Evolutionary conservation across 2,797 vertebrate genomes (phyloP), one percentile per base, ranked within the genome.

Genomic region (Hemitrygon akajei): DNA sequence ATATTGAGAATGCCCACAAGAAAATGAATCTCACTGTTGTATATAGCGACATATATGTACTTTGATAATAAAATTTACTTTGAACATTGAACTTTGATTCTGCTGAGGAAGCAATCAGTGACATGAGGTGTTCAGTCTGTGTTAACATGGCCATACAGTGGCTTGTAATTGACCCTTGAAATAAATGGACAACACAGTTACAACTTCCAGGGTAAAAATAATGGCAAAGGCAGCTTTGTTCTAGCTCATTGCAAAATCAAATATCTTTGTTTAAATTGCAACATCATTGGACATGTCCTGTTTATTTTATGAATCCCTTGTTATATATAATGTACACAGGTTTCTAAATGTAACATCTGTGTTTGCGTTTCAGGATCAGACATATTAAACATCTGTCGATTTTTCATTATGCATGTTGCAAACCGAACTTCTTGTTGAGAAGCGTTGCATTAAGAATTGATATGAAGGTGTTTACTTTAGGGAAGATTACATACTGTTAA

Each of bases 331-430:
- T 56, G 27, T 14, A 56, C 37, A 58, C 91, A 56, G 37, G 14
- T 76, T 93, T 93, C 91, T 56, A 93, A 93, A 56, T 76, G 71
- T 30, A 93, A 75, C 91, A 93, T 47, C 40, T 76, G 71, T 76
- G 91, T 75, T 92, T 93, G 25, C 69, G 14, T 75, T 75, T 92
- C 27, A 40, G 25, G 12, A 47, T 4, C 71, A 56, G 12, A 11
- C 91, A 5, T 27, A 40, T 30, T 27, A 58, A 93, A 25, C 91
- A 76, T n/a, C 73, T 92, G 71, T 76, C 58, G 71, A 93, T 73
- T 93, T 93, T 93, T n/a, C 91, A 73, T 75, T 47, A 75, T 93
- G 22, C 37, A 14, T 58, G 71, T 27, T 27, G 25, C 73, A 71
- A 76, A 71, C 71, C 56, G 71, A 56, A 22, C 27, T 7, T 92